Conservation (phyloP, 2,797 vertebrate genomes). For the Hydrocynus forskahlii region DNA sequence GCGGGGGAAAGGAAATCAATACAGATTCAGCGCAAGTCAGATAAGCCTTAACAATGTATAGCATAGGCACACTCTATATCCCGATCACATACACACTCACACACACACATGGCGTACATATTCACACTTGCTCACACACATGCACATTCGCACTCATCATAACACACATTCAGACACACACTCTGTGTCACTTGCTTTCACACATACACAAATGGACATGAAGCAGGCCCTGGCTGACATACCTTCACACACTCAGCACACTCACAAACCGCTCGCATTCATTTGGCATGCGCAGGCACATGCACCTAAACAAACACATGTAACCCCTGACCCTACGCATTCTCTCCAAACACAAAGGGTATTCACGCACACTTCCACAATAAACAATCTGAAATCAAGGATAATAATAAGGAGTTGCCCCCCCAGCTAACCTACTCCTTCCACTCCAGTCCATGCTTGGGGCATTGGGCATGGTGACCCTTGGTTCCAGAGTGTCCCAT, state of each 20-base stretch:
- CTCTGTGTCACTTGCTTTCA: slow-evolving; percentile 21
- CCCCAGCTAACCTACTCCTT: too few relatives aligned
- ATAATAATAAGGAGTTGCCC: neutral
- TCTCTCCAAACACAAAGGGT: neutral
- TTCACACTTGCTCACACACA: slow-evolving; percentile 44
- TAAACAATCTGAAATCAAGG: too few relatives aligned
- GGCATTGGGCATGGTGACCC: neutral
- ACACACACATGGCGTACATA: slow-evolving; percentile 18
- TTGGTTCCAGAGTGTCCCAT: neutral
- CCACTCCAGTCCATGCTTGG: too few relatives aligned
- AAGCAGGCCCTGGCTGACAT: slow-evolving; percentile 11
- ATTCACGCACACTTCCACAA: neutral
- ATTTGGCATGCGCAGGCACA: slow-evolving; percentile 68
- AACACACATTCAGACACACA: slow-evolving; percentile 22
- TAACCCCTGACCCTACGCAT: slow-evolving; percentile 8
- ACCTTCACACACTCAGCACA: slow-evolving; percentile 31
- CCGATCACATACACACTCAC: slow-evolving; percentile 69
- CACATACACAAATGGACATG: neutral
- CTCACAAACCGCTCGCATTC: neutral
- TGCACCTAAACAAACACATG: slow-evolving; percentile 60
- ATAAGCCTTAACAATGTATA: slow-evolving; percentile 86
- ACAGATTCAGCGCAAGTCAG: slow-evolving; percentile 85
- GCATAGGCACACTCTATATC: slow-evolving; percentile 81
- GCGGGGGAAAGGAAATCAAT: slow-evolving; percentile 85
- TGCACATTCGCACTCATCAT: slow-evolving; percentile 18